Evolutionary conservation across 1,140 invertebrate genomes (phyloP).

Genomic region (Lucilia sericata): DNA sequence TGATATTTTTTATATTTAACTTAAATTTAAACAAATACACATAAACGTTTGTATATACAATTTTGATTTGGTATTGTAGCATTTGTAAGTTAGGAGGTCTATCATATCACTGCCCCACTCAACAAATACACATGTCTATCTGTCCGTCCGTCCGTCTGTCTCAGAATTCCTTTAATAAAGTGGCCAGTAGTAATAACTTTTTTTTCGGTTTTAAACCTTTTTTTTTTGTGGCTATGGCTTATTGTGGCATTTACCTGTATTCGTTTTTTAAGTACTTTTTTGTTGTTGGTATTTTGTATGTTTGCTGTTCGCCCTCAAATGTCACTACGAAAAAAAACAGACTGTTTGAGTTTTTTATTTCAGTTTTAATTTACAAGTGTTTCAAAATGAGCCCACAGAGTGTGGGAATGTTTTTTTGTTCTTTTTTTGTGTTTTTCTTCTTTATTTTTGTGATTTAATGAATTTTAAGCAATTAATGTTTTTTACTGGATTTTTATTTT

Average conservation of each 20-base stretch:
- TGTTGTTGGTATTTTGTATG: not conserved
- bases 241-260: not conserved
- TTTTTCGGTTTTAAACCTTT: not conserved
- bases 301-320: not conserved
- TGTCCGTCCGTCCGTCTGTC: too few relatives aligned
- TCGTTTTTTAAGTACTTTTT: not conserved
- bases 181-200: not conserved
- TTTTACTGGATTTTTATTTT: not conserved
- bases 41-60: too few relatives aligned
- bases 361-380: slow-evolving; percentile 7
- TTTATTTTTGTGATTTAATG: not conserved
- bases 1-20: not conserved
- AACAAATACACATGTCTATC: not conserved
- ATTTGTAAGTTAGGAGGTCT: slow-evolving; percentile 6
- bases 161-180: not conserved
- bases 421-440: not conserved
- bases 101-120: not conserved
- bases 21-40: too few relatives aligned
- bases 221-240: too few relatives aligned
- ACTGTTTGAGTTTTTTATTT: not conserved
- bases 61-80: not conserved
- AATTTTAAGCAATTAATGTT: not conserved
- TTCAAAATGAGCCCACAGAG: not conserved
- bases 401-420: not conserved
- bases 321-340: not conserved